Evolutionary conservation across 2,888 invertebrate species (phyloP), one percentile per base, ranked within the genome.

Genomic region (Apocheima hispidaria): DNA sequence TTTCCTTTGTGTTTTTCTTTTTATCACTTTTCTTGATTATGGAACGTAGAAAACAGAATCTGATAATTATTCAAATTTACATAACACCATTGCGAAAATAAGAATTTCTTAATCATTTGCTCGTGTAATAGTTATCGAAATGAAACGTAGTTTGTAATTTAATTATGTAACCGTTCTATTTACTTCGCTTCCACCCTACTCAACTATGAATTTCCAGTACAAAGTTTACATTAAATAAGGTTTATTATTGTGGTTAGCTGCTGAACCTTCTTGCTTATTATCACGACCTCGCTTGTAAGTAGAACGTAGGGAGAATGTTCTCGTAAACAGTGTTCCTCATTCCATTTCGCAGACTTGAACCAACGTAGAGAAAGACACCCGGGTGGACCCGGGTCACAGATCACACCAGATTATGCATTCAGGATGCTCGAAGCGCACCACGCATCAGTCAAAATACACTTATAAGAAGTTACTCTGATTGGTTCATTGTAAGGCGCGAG

Each of bases 161-260:
- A 20, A 48, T 35, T 43, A 16, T 2, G 28, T 26, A 49, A 49
- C 40, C 30, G 51, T 44, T 28, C 20, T n/a, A n/a, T n/a, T n/a
- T n/a, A 57, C 5, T 52, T 43, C 33, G 48, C 52, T 36, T 40
- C 18, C 16, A 20, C 6, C 18, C 21, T n/a, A n/a, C n/a, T n/a
- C n/a, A 48, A 60, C 55, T 55, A 60, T n/a, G n/a, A n/a, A n/a
- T 60, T 60, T 49, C 16, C 18, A 54, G 43, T 46, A 18, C 33
- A 55, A 51, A 51, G 50, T 60, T 60, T 55, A 40, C 55, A 40
- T 60, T 60, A 60, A 60, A 55, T 55, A 60, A 55, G 55, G 50
- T 55, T 50, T 51, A 50, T 55, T 60, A 54, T 60, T 51, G 44
- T 44, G 55, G 60, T 55, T 54, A 54, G 28, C 60, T 43, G 36